A percentile compares a stretch with the other conserved stretches of the same genome.
These are phyloP conservation scores for Tympanuchus pallidicinctus DNA, from an alignment of 2,113 vertebrate species.

Conservation along the genomic window DNA sequence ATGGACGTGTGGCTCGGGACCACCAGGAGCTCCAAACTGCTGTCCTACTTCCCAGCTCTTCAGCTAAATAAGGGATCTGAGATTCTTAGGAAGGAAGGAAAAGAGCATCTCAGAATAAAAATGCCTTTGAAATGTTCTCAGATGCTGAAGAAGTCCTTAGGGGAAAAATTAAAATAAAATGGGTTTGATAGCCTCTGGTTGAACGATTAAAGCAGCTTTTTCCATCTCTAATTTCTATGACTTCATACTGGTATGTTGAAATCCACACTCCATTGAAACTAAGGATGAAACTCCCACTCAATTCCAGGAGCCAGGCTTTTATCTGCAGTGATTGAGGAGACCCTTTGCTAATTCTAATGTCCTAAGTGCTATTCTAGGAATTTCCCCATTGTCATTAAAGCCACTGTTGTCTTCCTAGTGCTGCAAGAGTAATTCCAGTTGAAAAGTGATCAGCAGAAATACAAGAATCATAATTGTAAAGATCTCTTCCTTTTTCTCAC, in stretches of 20 bases:
- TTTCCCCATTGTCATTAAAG: not conserved
- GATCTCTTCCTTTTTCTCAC: not conserved
- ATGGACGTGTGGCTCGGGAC: not conserved
- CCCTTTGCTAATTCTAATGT: not conserved
- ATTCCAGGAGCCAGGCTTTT: conserved; percentile 26
- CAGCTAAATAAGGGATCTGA: not conserved
- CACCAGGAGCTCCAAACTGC: not conserved
- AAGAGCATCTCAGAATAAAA: not conserved
- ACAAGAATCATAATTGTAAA: not conserved
- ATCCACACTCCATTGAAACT: not conserved
- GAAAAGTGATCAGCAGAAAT: not conserved
- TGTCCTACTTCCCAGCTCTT: not conserved
- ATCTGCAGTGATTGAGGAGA: not conserved
- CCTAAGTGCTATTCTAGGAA: not conserved
- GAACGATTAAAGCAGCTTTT: not conserved
- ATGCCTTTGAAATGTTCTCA: not conserved
- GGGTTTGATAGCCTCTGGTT: not conserved
- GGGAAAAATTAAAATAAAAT: not conserved
- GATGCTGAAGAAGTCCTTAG: not conserved
- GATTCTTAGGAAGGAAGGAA: not conserved
- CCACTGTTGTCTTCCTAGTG: not conserved
- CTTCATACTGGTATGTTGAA: conserved; percentile 11
- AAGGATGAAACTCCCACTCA: conserved; percentile 27
- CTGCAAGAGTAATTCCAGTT: not conserved
- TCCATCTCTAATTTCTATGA: not conserved